These are phyloP conservation scores for Sphaeramia orbicularis DNA, from an alignment of 2,797 vertebrate genomes.

Conservation along the genomic window DNA sequence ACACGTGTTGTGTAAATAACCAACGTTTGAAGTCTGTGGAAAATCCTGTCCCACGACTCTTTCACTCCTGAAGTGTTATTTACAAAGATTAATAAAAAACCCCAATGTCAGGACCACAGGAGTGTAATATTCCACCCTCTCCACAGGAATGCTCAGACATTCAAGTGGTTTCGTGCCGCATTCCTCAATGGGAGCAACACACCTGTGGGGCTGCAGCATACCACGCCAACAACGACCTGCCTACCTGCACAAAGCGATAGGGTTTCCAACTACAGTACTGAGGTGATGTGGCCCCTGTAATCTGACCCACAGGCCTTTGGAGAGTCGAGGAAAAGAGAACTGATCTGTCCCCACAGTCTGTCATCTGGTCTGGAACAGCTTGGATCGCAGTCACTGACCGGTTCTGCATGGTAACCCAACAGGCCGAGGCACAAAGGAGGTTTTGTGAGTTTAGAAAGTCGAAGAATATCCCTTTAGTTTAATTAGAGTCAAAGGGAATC, in stretches of 20 bases:
- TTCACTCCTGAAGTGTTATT: constrained; percentile 27
- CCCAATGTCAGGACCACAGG: constrained; percentile 5
- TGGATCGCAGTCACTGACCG: constrained; percentile 19
- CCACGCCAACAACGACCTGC: constrained; percentile 11
- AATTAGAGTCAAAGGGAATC: constrained; percentile 64
- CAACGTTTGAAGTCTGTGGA: constrained; percentile 15
- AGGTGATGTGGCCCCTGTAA: constrained; percentile 63
- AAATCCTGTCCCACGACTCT: constrained; percentile 10
- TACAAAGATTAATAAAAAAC: constrained; percentile 26
- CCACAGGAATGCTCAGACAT: constrained; percentile 47
- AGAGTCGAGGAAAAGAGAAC: constrained; percentile 42
- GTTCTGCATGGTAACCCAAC: constrained; percentile 52
- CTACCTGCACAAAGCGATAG: constrained; percentile 48
- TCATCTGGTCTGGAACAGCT: constrained; percentile 59
- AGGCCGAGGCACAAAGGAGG: constrained; percentile 68
- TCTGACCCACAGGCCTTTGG: constrained; percentile 47
- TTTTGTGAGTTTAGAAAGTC: constrained; percentile 60
- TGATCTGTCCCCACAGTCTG: constrained; percentile 37
- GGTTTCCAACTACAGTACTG: constrained; percentile 49
- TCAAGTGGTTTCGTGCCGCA: constrained; percentile 46
- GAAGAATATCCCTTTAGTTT: constrained; percentile 45
- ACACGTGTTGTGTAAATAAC: constrained; percentile 24
- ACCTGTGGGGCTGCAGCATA: constrained; percentile 57
- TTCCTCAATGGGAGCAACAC: constrained; percentile 59
- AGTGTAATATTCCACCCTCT: constrained; percentile 44